phyloP scores from a whole-genome alignment of 2,888 invertebrate species.

The Meghimatium bilineatum region DNA sequence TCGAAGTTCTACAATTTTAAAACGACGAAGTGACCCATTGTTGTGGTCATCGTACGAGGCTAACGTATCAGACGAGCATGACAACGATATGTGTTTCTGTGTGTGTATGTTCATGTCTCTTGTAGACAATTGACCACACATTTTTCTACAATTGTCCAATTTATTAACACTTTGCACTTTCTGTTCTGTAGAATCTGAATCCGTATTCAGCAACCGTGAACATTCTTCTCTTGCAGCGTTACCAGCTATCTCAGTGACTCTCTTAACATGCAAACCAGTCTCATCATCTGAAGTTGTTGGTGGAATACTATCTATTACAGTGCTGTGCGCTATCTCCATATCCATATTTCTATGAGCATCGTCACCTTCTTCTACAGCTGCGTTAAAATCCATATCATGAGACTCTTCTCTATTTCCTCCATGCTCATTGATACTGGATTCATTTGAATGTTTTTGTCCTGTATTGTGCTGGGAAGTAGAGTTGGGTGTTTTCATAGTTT shows the following conservation, averaged over 20 bases:
- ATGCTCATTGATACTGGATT: conserved; percentile 60
- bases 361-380: background rate
- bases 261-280: conserved; percentile 11
- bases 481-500: conserved; percentile 74
- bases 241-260: background rate
- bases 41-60: conserved; percentile 35
- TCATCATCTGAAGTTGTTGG: conserved; percentile 57
- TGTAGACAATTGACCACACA: background rate
- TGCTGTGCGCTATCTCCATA: conserved; percentile 30
- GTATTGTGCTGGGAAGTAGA: conserved; percentile 30
- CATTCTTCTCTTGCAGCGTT: conserved; percentile 52
- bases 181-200: conserved; percentile 56
- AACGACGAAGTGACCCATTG: conserved; percentile 53
- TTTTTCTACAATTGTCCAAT: conserved; percentile 40
- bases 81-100: background rate
- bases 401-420: conserved; percentile 33
- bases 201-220: conserved; percentile 58
- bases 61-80: conserved; percentile 12
- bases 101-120: background rate
- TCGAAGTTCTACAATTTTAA: conserved; percentile 54
- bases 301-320: conserved; percentile 23
- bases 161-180: conserved; percentile 39
- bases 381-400: conserved; percentile 56
- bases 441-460: conserved; percentile 56
- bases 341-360: no score